Evolutionary conservation across 2,888 invertebrate species (phyloP).

Genomic region (Rhingia campestris): DNA sequence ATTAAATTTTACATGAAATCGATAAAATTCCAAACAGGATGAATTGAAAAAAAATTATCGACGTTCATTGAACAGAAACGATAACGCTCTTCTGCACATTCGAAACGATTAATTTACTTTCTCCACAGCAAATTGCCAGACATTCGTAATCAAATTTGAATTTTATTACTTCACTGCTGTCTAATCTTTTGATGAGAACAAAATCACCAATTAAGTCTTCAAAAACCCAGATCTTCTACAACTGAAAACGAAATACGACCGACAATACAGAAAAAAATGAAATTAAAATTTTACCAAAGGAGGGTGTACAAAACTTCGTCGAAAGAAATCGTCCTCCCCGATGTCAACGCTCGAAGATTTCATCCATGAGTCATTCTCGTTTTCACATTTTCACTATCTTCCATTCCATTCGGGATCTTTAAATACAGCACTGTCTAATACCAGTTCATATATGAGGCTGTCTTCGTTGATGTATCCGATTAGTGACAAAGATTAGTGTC

Average conservation of each 20-base stretch:
- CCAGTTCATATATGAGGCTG: conserved; percentile 37
- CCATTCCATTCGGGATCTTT: conserved; percentile 28
- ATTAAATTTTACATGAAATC: too few relatives aligned
- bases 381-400: conserved; percentile 33
- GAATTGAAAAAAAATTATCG: too few relatives aligned
- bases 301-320: conserved; percentile 38
- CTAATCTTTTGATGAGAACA: conserved; percentile 15
- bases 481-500: conserved; percentile 56
- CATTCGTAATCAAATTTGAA: conserved; percentile 32
- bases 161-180: conserved; percentile 47
- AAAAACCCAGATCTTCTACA: conserved; percentile 20
- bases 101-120: background rate
- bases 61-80: too few relatives aligned
- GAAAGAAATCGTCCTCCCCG: conserved; percentile 2
- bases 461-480: conserved; percentile 64
- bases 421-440: conserved; percentile 9
- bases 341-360: conserved; percentile 19
- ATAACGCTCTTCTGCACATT: too few relatives aligned
- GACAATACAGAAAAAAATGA: conserved; percentile 2
- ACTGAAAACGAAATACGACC: background rate
- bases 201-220: conserved; percentile 4
- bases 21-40: too few relatives aligned
- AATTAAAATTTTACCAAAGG: conserved; percentile 50
- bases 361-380: conserved; percentile 32
- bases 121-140: background rate